Percentiles rank a stretch among this genome's conserved stretches.
Evolutionary conservation across 1,140 invertebrate genomes (phyloP).

Genomic region (Leptinotarsa lineolata): DNA sequence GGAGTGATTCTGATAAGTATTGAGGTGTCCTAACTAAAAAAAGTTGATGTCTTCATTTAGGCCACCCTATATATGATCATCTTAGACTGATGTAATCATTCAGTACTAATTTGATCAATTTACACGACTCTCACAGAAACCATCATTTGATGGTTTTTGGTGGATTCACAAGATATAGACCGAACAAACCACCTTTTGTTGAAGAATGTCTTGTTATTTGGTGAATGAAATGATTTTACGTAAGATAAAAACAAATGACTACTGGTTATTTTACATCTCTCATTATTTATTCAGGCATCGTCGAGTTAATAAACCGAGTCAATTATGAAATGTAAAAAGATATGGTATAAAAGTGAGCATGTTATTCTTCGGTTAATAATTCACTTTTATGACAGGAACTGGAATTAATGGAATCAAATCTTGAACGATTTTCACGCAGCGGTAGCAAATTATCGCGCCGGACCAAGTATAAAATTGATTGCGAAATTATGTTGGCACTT

Average conservation of each 20-base stretch:
- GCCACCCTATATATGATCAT: too few species aligned
- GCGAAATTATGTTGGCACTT: constrained; percentile 32
- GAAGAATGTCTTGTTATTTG: too few species aligned
- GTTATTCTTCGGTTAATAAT: constrained; percentile 19
- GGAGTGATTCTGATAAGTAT: too few species aligned
- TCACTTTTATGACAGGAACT: constrained; percentile 17
- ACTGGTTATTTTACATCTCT: neutral
- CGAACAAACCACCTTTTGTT: too few species aligned
- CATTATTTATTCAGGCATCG: constrained; percentile 14
- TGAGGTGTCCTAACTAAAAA: too few species aligned
- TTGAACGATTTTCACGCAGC: constrained; percentile 33
- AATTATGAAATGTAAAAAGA: constrained; percentile 15
- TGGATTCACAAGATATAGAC: too few species aligned
- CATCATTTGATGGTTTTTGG: too few species aligned
- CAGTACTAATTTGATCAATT: too few species aligned
- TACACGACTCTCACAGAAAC: too few species aligned
- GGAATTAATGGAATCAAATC: constrained; percentile 37
- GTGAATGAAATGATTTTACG: neutral
- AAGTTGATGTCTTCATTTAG: too few species aligned
- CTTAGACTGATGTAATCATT: too few species aligned
- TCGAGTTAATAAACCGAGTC: constrained; percentile 28
- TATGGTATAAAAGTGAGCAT: constrained; percentile 14
- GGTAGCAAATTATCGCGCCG: constrained; percentile 35
- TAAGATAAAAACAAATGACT: neutral
- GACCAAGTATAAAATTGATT: constrained; percentile 35